These are phyloP conservation scores for Rattus rattus DNA, from an alignment of 2,113 vertebrate species.

Conservation along the genomic window DNA sequence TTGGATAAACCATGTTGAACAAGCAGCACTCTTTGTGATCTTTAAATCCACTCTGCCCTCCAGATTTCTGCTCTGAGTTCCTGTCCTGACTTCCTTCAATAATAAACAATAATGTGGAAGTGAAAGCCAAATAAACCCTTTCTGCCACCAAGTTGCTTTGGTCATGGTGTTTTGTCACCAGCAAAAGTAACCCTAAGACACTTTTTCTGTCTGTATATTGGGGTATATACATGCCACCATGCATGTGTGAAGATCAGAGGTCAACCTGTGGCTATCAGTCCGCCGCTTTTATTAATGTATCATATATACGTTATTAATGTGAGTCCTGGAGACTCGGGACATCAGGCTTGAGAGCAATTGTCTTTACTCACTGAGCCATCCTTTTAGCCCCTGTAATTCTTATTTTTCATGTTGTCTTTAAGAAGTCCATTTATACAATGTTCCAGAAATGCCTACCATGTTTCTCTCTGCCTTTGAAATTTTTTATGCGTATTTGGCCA, in stretches of 20 bases:
- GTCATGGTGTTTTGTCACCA: background rate
- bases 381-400: background rate
- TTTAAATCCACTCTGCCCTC: background rate
- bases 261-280: too few relatives aligned
- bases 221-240: background rate
- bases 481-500: background rate
- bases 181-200: background rate
- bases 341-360: background rate
- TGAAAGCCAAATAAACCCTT: background rate
- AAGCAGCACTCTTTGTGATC: background rate
- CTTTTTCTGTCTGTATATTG: background rate
- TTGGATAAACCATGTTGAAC: background rate
- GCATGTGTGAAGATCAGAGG: too few relatives aligned
- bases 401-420: background rate
- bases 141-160: background rate
- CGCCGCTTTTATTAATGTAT: background rate
- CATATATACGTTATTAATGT: too few relatives aligned
- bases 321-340: too few relatives aligned
- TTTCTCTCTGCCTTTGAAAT: background rate
- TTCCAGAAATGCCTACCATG: background rate
- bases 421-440: background rate
- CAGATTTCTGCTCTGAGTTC: background rate
- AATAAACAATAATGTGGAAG: background rate
- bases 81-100: background rate
- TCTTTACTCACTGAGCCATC: background rate